Percentiles rank a stretch among this genome's conserved stretches.
These are phyloP conservation scores for Drosophila mulleri DNA, from an alignment of 2,888 invertebrate species.

Conservation along the genomic window DNA sequence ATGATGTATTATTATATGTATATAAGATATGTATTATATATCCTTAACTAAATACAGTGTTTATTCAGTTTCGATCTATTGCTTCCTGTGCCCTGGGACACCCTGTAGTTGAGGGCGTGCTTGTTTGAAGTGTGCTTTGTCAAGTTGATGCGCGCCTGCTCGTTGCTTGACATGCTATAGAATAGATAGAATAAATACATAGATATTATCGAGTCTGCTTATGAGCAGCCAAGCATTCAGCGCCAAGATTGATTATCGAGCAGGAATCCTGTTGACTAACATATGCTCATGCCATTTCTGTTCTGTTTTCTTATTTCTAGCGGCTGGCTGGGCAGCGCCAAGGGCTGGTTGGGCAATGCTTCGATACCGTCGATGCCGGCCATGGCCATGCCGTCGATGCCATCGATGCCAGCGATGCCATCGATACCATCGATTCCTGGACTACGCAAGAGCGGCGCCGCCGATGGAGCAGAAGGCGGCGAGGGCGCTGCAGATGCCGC, in stretches of 20 bases:
- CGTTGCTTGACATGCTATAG: conserved; percentile 50
- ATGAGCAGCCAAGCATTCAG: conserved; percentile 45
- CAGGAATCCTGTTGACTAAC: conserved; percentile 30
- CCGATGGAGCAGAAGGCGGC: conserved; percentile 79
- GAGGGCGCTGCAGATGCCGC: conserved; percentile 65
- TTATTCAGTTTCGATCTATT: too few species aligned
- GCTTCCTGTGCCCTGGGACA: conserved; percentile 9
- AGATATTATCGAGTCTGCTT: conserved; percentile 28
- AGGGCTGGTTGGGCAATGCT: conserved; percentile 91
- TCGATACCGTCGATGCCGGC: conserved; percentile 84
- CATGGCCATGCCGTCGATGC: conserved; percentile 85
- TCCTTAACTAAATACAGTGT: too few species aligned
- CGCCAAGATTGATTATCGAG: conserved; percentile 63
- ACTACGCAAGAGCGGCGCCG: conserved; percentile 89
- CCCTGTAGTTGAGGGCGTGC: conserved; percentile 20
- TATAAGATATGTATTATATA: too few species aligned
- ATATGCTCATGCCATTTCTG: conserved; percentile 13
- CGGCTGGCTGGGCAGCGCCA: conserved; percentile 94
- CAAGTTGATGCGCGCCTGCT: conserved; percentile 37
- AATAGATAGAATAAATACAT: conserved; percentile 38
- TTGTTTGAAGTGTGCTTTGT: conserved; percentile 25
- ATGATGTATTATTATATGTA: too few species aligned
- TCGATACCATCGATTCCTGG: conserved; percentile 88
- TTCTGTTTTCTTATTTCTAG: conserved; percentile 77
- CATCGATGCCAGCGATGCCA: conserved; percentile 85